Conservation (phyloP, 1,140 invertebrate genomes). For the Drosophila orosa region DNA sequence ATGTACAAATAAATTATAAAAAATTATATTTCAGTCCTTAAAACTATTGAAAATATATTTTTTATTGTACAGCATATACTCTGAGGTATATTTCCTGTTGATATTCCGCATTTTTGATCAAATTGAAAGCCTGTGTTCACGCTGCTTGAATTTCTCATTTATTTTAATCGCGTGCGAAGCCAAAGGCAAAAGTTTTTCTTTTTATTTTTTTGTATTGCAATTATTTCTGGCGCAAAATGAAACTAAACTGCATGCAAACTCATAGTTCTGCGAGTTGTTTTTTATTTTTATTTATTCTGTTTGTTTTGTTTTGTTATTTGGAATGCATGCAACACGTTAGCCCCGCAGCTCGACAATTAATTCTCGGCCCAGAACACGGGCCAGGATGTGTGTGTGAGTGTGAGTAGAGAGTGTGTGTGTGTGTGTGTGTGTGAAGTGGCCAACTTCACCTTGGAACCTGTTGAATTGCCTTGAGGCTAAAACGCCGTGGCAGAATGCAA, state of each 20-base stretch:
- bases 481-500: constrained; percentile 53
- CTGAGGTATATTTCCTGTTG: constrained; percentile 4
- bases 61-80: no score
- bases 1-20: background rate
- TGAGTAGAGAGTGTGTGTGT: constrained; percentile 18
- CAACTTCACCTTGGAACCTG: constrained; percentile 75
- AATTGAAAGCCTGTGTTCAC: constrained; percentile 25
- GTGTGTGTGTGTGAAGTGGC: constrained; percentile 43
- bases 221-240: constrained; percentile 67
- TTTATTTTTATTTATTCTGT: constrained; percentile 18
- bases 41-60: background rate
- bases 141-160: constrained; percentile 28
- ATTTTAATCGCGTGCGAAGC: constrained; percentile 55
- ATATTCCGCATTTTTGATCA: background rate
- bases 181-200: constrained; percentile 39
- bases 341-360: constrained; percentile 57
- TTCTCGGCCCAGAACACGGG: constrained; percentile 5
- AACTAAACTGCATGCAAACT: constrained; percentile 68
- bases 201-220: constrained; percentile 57
- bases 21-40: rapidly evolving
- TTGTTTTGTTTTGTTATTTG: constrained; percentile 17
- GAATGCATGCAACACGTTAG: constrained; percentile 75
- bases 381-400: constrained; percentile 9
- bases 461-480: constrained; percentile 64
- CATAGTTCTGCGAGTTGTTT: constrained; percentile 7